Base-by-base conservation (phyloP, 2,797 vertebrate genomes). In the Anisognathus igniventris region DNA sequence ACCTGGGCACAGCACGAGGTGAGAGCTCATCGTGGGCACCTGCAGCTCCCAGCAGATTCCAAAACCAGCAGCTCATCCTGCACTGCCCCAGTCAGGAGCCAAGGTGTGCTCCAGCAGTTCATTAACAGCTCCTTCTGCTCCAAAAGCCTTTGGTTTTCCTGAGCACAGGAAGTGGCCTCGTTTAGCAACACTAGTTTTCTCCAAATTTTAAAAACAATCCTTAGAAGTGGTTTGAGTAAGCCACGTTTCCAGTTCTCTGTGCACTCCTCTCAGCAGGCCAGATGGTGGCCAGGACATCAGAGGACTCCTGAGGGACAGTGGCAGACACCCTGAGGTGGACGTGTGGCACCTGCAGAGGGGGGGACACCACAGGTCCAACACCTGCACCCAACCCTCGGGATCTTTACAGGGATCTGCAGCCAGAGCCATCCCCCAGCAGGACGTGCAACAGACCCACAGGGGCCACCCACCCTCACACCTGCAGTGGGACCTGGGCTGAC, bases 361-460 rank as follows among this genome's bases (percentile, higher is more conserved):
- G 22, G 2, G 1, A 74, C 77, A 37, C 33, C 19, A 16, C 35
- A 25, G 44, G 11, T 20, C 6, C 39, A 79, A 45, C 35, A 9
- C 28, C 27, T 18, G 44, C 39, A 80, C 50, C 27, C 76, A 40
- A 5, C 7, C 8, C 44, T 65, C 0, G 21, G 15, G 30, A 42
- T 48, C 50, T 27, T 37, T 7, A 7, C 22, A 0, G 4, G 58
- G 12, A 39, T 17, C 39, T 39, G 60, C 68, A 65, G 40, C 33
- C 60, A 19, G 44, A 57, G 57, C 4, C 61, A 37, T 17, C 21
- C 53, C 42, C 35, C 54, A 28, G 75, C 61, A 82, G 39, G 27
- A n/a, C 1, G 31, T 22, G 1, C 0, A 0, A 24, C 45, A 2
- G 1, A 6, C 10, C 71, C 77, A 77, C 35, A 12, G 33, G 3